Conservation (phyloP, 2,113 vertebrate genomes). For the Bothrops jararaca region DNA sequence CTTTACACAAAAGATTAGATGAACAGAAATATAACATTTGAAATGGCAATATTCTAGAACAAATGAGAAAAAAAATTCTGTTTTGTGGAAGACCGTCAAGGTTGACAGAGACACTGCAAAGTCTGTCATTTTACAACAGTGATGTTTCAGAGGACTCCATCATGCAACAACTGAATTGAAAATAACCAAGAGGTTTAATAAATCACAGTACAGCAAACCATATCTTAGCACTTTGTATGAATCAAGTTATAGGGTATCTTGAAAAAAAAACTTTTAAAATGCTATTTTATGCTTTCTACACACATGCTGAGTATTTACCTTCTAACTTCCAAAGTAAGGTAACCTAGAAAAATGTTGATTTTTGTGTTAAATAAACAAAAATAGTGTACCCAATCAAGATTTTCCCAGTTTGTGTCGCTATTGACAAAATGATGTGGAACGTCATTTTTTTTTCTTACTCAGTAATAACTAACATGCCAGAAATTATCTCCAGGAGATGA, state of each 20-base stretch:
- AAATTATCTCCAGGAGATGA: slow-evolving; percentile 12
- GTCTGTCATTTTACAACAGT: background rate
- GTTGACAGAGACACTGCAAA: background rate
- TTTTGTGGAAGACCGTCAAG: background rate
- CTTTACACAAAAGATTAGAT: background rate
- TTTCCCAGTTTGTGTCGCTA: background rate
- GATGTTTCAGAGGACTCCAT: background rate
- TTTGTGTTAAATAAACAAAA: background rate
- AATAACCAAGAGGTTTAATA: background rate
- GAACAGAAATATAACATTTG: background rate
- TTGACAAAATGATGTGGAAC: slow-evolving; percentile 9
- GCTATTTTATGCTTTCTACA: background rate
- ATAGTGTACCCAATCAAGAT: background rate
- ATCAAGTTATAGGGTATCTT: background rate
- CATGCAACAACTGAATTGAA: background rate
- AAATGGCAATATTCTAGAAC: background rate
- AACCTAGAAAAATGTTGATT: slow-evolving; percentile 7
- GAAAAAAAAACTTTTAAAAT: background rate
- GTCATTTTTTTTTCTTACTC: background rate
- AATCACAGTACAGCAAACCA: background rate
- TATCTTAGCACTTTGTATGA: background rate
- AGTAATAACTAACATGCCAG: background rate
- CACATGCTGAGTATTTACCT: background rate
- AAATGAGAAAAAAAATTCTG: background rate
- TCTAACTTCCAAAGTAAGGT: background rate